Base-by-base conservation (phyloP, 2,797 vertebrate genomes). In the Catharus ustulatus region DNA sequence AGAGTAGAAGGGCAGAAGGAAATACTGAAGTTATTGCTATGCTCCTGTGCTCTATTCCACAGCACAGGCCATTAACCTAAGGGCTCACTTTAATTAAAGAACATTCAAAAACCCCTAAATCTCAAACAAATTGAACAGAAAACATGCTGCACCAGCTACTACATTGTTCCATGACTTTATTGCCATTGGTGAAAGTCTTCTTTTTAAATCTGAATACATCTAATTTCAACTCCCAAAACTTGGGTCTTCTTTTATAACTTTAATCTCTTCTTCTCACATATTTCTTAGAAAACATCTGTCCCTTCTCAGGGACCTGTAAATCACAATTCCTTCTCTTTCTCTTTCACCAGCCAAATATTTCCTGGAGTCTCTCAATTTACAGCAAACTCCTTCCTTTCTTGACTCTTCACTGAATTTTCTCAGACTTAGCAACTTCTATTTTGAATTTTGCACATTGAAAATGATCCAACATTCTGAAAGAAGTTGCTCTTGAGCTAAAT, bases 21-120 rank as follows among this genome's bases (percentile, higher is more conserved):
- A 32, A 19, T 27, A 42, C 27, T 9, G 3, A 49, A 77, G 3
- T 13, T 64, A 46, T 10, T 66, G 48, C 49, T 57, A 1, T 26
- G 36, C 6, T 94, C 26, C 19, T 36, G 12, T 14, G 2, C 36
- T 62, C 26, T 68, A 23, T 32, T 40, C 22, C 22, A 55, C 2
- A 48, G 32, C 12, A 63, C 17, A 84, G 32, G 14, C 15, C 32
- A 13, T 38, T 22, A 82, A 75, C 20, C 4, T 55, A 42, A 84
- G 40, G 21, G 38, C 11, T 59, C 40, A 0, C 8, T 54, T 90
- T 43, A 68, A 75, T 54, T 42, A 66, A 27, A 75, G 17, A 68
- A 18, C 16, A 61, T 16, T 0, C 6, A 36, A 77, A 63, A 58
- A 1, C 0, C 1, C 1, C 3, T 51, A 77, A 58, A 84, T 64